Percentiles rank a stretch among this genome's conserved stretches.
Conservation (phyloP, 2,888 invertebrate species). For the Spodoptera littoralis region DNA sequence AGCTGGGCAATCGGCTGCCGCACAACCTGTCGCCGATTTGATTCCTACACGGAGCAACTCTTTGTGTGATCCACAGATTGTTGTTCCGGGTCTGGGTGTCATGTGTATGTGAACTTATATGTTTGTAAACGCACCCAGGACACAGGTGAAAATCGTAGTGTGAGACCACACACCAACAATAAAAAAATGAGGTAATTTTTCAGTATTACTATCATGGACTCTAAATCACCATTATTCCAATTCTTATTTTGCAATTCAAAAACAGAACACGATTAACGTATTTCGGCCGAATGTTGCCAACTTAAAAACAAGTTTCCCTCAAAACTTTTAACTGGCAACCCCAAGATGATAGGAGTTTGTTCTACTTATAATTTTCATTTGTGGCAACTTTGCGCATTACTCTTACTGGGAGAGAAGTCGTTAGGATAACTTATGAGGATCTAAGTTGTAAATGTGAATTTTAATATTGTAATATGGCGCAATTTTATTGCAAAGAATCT, state of each 20-base stretch:
- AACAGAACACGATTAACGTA: conserved; percentile 6
- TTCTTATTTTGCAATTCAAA: conserved; percentile 1
- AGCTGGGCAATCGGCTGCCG: too few relatives aligned
- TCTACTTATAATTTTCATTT: conserved; percentile 27
- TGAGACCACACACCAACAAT: too few relatives aligned
- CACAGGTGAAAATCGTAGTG: too few relatives aligned
- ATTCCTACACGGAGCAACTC: too few relatives aligned
- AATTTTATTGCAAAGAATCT: background rate
- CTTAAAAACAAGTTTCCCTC: conserved; percentile 19
- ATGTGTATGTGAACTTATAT: too few relatives aligned
- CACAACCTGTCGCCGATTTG: too few relatives aligned
- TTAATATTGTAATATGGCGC: background rate
- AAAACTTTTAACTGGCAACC: conserved; percentile 42
- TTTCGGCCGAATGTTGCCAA: conserved; percentile 19
- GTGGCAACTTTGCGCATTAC: conserved; percentile 39
- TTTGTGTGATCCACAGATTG: too few relatives aligned
- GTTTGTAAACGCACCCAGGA: too few relatives aligned
- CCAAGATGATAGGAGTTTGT: conserved; percentile 37
- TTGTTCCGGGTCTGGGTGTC: too few relatives aligned
- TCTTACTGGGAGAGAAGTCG: background rate
- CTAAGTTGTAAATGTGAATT: conserved; percentile 15
- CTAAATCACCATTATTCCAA: background rate
- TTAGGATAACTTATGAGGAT: conserved; percentile 21
- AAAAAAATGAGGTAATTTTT: too few relatives aligned
- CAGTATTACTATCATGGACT: too few relatives aligned